A percentile compares a stretch with the other conserved stretches of the same genome.
Conservation (phyloP, 2,797 vertebrate species). For the Amphiprion clarkii region DNA sequence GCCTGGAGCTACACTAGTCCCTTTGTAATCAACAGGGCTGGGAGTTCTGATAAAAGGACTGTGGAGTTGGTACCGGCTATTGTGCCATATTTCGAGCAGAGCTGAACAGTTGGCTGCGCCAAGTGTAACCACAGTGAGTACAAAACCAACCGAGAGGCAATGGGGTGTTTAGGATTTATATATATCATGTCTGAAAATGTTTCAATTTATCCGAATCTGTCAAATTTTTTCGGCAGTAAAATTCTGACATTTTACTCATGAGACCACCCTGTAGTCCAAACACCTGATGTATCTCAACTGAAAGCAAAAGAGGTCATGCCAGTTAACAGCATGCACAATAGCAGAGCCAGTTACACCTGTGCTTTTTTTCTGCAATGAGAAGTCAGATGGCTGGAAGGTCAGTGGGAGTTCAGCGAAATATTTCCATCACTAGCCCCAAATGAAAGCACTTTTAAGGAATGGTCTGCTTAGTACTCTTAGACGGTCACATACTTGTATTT, state of each 20-base stretch:
- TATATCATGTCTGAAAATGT: neutral
- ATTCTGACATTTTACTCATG: slow-evolving; percentile 2
- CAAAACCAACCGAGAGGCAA: neutral
- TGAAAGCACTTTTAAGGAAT: slow-evolving; percentile 43
- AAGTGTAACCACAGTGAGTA: too few species aligned
- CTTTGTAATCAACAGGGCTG: slow-evolving; percentile 60
- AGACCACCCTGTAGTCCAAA: neutral
- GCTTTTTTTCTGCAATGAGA: slow-evolving; percentile 18
- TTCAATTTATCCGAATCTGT: neutral
- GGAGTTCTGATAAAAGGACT: slow-evolving; percentile 26
- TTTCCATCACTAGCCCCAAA: slow-evolving; percentile 30
- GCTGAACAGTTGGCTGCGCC: slow-evolving; percentile 20
- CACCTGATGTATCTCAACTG: neutral
- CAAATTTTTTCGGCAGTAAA: neutral
- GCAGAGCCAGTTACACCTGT: neutral
- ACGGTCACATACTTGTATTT: slow-evolving; percentile 29
- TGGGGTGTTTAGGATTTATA: neutral
- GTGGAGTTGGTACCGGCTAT: slow-evolving; percentile 23
- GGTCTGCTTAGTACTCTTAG: slow-evolving; percentile 34
- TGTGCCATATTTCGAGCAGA: slow-evolving; percentile 42
- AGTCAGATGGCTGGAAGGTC: slow-evolving; percentile 38
- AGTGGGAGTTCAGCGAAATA: slow-evolving; percentile 49
- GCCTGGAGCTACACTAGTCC: slow-evolving; percentile 65
- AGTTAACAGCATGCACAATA: neutral
- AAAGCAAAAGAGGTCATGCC: neutral